Conservation (phyloP, 2,113 vertebrate genomes). For the Indicator indicator region DNA sequence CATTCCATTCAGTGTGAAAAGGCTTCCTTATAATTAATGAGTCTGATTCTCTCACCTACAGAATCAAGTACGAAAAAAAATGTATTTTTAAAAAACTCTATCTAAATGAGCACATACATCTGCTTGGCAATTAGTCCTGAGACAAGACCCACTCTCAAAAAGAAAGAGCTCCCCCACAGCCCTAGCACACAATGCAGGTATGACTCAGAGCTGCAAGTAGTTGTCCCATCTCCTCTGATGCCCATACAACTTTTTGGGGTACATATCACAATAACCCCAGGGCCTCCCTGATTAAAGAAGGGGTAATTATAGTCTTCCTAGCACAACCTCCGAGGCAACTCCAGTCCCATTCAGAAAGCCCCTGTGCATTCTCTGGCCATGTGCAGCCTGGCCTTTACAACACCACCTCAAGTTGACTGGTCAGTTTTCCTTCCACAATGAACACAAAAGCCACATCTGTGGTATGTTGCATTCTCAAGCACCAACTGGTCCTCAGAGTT, state of each 20-base stretch:
- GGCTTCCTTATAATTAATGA: background rate
- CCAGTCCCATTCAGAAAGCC: background rate
- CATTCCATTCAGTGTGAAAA: fast-evolving
- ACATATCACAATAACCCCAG: background rate
- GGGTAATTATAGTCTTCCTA: background rate
- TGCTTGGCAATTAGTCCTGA: background rate
- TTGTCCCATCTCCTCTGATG: background rate
- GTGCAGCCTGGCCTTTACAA: background rate
- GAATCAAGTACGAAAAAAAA: background rate
- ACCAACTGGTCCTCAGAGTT: background rate
- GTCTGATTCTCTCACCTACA: background rate
- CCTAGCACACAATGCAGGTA: background rate
- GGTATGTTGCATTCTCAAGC: background rate
- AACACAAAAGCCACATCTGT: background rate
- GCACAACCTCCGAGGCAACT: background rate
- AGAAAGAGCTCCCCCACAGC: background rate
- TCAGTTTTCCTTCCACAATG: background rate
- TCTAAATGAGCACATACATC: background rate
- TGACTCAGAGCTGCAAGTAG: background rate
- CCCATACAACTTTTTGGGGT: background rate
- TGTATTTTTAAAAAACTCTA: fast-evolving
- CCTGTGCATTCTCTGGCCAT: background rate
- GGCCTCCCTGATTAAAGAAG: background rate
- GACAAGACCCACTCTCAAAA: background rate
- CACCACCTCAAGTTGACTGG: background rate